These are phyloP conservation scores for Smithornis capensis DNA, from an alignment of 2,113 vertebrate genomes.

Conservation along the genomic window DNA sequence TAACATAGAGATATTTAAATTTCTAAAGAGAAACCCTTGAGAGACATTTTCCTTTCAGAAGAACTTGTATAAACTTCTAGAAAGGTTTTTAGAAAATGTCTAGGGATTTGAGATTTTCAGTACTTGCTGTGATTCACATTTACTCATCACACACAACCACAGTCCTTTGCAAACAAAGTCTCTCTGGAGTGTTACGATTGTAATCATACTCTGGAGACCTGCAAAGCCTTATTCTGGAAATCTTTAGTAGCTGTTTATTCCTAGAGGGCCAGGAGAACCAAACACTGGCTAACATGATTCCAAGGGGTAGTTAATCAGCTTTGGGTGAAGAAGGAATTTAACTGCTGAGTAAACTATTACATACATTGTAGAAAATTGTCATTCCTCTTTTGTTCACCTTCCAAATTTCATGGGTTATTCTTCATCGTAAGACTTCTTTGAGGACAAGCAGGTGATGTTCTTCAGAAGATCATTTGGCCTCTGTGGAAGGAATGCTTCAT, in stretches of 20 bases:
- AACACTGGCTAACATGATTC: not conserved
- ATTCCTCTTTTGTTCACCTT: not conserved
- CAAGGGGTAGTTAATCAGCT: not conserved
- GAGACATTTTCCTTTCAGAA: not conserved
- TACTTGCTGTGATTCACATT: not conserved
- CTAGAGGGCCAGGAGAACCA: not conserved
- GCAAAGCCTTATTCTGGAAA: not conserved
- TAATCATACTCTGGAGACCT: not conserved
- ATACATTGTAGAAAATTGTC: not conserved
- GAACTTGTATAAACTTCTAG: not conserved
- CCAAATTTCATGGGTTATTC: not conserved
- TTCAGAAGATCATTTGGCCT: not conserved
- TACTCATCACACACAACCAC: rapidly evolving
- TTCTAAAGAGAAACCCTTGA: not conserved
- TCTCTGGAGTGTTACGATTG: not conserved
- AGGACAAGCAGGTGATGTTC: not conserved
- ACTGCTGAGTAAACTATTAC: not conserved
- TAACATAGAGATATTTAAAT: not conserved
- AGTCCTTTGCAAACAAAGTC: not conserved
- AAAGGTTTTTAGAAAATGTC: not conserved
- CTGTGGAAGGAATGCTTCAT: not conserved
- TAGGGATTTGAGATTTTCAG: not conserved
- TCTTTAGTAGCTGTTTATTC: not conserved
- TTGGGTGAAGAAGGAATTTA: not conserved
- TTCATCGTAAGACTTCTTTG: not conserved